Conservation (phyloP, 2,888 invertebrate species). For the Isoperla grammatica region DNA sequence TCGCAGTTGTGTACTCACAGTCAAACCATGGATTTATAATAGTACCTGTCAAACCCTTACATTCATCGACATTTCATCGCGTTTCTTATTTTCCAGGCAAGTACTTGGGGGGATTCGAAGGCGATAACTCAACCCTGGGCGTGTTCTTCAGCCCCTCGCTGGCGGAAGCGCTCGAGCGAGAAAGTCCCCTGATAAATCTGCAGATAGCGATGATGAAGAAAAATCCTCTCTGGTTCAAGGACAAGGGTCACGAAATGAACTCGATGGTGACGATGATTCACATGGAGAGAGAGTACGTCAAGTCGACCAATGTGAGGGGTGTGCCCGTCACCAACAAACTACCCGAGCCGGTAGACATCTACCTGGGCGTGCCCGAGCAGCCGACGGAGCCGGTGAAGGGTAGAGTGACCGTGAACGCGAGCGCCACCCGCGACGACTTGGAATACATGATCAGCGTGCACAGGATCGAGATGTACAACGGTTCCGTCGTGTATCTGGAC, state of each 20-base stretch:
- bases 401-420: background rate
- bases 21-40: no score
- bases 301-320: background rate
- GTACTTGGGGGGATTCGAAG: background rate
- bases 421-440: background rate
- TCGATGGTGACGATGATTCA: background rate
- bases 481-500: background rate
- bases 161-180: background rate
- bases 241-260: slow-evolving; percentile 6
- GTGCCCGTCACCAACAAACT: background rate
- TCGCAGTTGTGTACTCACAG: no score
- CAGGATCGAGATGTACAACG: background rate
- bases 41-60: no score
- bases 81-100: background rate
- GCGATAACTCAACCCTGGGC: no score
- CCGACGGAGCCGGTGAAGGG: background rate
- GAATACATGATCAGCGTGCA: background rate
- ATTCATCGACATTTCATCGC: no score
- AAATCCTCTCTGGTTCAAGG: slow-evolving; percentile 17
- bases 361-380: background rate
- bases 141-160: background rate
- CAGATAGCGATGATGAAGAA: slow-evolving; percentile 1
- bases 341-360: background rate
- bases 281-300: background rate
- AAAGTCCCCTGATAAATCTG: background rate